Base-by-base conservation (phyloP, 2,888 invertebrate genomes). In the Melanostoma scalare region DNA sequence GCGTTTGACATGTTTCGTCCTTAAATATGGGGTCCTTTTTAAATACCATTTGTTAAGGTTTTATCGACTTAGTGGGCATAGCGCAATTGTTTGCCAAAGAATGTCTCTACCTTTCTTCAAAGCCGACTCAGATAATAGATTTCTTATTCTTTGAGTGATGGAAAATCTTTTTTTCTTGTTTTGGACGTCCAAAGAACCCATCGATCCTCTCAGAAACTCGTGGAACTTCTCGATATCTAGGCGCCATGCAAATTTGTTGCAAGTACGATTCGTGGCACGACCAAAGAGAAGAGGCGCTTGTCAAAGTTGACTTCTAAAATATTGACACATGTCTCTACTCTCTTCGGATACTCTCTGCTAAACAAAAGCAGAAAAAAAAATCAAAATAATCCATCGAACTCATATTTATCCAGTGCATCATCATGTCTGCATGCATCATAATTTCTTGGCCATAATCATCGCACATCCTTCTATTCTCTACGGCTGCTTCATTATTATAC, bases 351-450 rank as follows among this genome's bases (percentile, higher is more conserved):
- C 20, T n/a, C 4, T 35, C 3, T 46, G 2, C 33, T 10, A 31
- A 10, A 5, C n/a, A 42, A n/a, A 5, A 2, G 6, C 35, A 6
- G 20, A 36, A 9, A 46, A 46, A 36, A 8, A 3, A 44, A 35
- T 9, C 44, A 5, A 10, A 48, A 74, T 50, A 58, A 72, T 78
- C 55, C 38, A 52, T 60, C 31, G 52, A 36, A 61, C 33, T 52
- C 55, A 63, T 69, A 68, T 55, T 68, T 53, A 72, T 65, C 73
- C 55, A 63, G 52, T 52, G 55, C 78, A 72, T 67, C 60, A 50
- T 58, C 73, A 53, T 58, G 56, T 67, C 67, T 67, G 67, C 74
- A 84, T 78, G 69, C 68, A 75, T 84, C 74, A 84, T 79, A 74
- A 84, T 79, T 75, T 53, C 74, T 75, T 67, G 60, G 56, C 68